Base-by-base conservation (phyloP, 2,888 invertebrate species). In the Mesorhabditis belari region DNA sequence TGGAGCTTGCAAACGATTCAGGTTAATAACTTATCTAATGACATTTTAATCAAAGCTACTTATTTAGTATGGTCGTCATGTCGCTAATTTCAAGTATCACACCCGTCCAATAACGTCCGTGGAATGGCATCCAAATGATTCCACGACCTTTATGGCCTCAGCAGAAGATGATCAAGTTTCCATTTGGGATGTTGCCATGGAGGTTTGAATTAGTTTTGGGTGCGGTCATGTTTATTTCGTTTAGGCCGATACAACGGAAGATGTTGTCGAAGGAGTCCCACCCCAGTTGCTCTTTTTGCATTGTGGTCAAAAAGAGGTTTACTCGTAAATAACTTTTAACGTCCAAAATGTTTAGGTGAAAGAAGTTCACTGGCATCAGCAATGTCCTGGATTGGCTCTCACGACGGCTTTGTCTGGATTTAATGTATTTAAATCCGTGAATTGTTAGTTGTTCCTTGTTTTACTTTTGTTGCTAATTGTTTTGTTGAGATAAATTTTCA, bases 291-390 rank as follows among this genome's bases (percentile, higher is more conserved):
- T 99, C 66, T 98, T 98, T 82, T 92, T 96, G 71, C 98, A 98
- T 82, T 92, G 94, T 85, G 98, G 98, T 50, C 96, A 96, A 83
- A 89, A 87, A 62, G 94, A 98, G 82, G 89, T 66, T n/a, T n/a
- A n/a, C n/a, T n/a, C n/a, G n/a, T n/a, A n/a, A n/a, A n/a, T n/a
- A n/a, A n/a, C n/a, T n/a, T n/a, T n/a, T n/a, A n/a, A 2, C 44
- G 12, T 35, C 2, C 44, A 35, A 35, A 35, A 2, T 35, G n/a
- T 35, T 17, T 23, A 66, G 66, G 68, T 99, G 60, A 99, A 99
- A 82, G 98, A 99, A 85, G 84, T 96, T 28, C 96, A 96, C 81
- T 98, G 98, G 96, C 96, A 98, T 84, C 88, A 88, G 26, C 95
- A 98, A 84, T 86, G 95, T 67, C 90, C 94, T 0, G 95, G 96